These are phyloP conservation scores for Lytechinus pictus DNA, from an alignment of 35 echinoderm and acorn worm species.

Conservation along the genomic window DNA sequence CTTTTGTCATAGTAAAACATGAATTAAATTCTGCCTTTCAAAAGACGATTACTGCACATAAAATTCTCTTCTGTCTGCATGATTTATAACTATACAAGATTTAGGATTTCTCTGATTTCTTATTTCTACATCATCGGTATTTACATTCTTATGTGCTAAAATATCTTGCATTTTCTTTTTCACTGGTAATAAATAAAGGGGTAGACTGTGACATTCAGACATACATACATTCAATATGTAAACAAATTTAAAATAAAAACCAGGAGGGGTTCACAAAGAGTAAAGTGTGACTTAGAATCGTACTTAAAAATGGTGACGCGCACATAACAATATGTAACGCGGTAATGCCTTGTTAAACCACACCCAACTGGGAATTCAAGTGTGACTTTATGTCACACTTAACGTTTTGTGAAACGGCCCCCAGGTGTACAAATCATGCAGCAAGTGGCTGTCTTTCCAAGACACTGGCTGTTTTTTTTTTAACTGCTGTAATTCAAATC, in stretches of 20 bases:
- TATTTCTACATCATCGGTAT: constrained; percentile 23
- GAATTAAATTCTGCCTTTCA: not conserved
- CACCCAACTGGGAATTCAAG: too few relatives aligned
- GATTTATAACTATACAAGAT: constrained; percentile 17
- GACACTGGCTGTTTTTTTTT: not conserved
- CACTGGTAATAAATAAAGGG: constrained; percentile 41
- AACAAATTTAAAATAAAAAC: not conserved
- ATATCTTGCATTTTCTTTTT: constrained; percentile 44
- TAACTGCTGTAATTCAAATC: not conserved
- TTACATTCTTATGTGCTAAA: constrained; percentile 42
- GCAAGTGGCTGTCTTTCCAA: not conserved
- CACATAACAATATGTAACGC: too few relatives aligned
- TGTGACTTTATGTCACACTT: too few relatives aligned
- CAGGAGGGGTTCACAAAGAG: too few relatives aligned
- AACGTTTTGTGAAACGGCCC: too few relatives aligned
- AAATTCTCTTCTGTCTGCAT: not conserved
- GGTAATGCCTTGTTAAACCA: too few relatives aligned
- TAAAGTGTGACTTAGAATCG: too few relatives aligned
- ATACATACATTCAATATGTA: constrained; percentile 34
- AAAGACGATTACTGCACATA: constrained; percentile 49
- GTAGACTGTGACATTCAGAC: constrained; percentile 31
- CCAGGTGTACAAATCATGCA: not conserved
- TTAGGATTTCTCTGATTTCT: not conserved
- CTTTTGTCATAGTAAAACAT: not conserved
- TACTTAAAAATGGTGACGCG: too few relatives aligned